Conservation (phyloP, 2,888 invertebrate genomes). For the Cybosia mesomella region DNA sequence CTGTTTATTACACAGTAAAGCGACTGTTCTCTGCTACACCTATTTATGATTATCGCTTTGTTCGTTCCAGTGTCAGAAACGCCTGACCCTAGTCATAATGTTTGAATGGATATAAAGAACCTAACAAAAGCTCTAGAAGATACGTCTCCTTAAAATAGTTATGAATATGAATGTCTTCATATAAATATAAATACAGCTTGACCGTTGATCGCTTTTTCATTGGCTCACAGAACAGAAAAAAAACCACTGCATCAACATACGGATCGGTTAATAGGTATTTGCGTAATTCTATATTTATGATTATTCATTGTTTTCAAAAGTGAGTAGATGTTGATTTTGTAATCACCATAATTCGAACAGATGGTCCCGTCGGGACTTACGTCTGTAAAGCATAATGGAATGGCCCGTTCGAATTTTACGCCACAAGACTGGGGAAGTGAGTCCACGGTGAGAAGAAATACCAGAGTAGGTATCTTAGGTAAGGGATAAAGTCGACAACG, state of each 20-base stretch:
- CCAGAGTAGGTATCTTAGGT: too few relatives aligned
- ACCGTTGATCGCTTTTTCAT: neutral
- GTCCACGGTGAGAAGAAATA: too few relatives aligned
- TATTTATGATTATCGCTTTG: conserved; percentile 41
- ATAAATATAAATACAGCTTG: neutral
- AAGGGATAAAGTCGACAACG: too few relatives aligned
- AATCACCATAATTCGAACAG: neutral
- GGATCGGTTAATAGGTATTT: neutral
- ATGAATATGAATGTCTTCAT: neutral
- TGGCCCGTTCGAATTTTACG: too few relatives aligned
- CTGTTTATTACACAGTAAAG: conserved; percentile 42
- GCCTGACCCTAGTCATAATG: conserved; percentile 40
- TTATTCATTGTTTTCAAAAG: neutral
- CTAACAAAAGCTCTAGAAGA: conserved; percentile 30
- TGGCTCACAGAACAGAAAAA: neutral
- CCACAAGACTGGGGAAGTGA: too few relatives aligned
- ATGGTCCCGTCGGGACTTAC: neutral
- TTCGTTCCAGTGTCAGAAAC: conserved; percentile 35
- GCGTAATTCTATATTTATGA: too few relatives aligned
- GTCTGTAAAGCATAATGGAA: too few relatives aligned
- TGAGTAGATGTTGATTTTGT: neutral
- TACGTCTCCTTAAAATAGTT: neutral
- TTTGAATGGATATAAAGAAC: conserved; percentile 34
- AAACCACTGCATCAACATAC: too few relatives aligned
- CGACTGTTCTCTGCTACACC: conserved; percentile 35